Base-by-base conservation (phyloP, 1,140 invertebrate species). In the Heliothis virescens region DNA sequence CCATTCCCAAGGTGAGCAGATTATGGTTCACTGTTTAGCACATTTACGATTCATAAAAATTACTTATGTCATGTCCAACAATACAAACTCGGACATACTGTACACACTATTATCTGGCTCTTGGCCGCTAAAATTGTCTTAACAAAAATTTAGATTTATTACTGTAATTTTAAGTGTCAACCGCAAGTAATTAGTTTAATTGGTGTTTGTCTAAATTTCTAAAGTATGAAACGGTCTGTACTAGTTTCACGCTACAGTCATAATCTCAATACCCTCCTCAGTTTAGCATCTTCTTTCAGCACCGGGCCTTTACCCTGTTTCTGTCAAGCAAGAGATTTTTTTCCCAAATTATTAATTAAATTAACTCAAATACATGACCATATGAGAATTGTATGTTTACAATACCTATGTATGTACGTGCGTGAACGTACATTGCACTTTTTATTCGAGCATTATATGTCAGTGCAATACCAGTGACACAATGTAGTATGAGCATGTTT, bases 1-100 rank as follows among this genome's bases (percentile, higher is more conserved):
- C 91, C 89, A 85, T 85, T 88, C 81, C 79, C 89, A 91, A 92
- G 91, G 91, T 90, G 87, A 91, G 80, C 84, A 77, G 63, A 85
- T 52, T 50, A 84, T 78, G 82, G 69, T 79, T 71, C 52, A 83
- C 76, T 86, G 86, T 91, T 85, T 88, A 60, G 77, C 82, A 90
- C 88, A 82, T 80, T 83, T 81, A 72, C 60, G 79, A 79, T 81
- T 82, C 80, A 77, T 85, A 84, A 87, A 86, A 85, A 84, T 82
- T 81, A 87, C 59, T 76, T 88, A 91, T 89, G 89, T 91, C 88
- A 91, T 85, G 75, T 55, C 79, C 79, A 48, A 87, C 83, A 89
- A 90, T 88, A 86, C 78, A 50, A 67, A 74, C 73, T 29, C 16
- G 34, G 21, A 55, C 18, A 15, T 11, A 3, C 18, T 55, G 65